Evolutionary conservation across 1,140 invertebrate genomes (phyloP), one percentile per base, ranked within the genome.

Genomic region (Holcopasites calliopsidis): DNA sequence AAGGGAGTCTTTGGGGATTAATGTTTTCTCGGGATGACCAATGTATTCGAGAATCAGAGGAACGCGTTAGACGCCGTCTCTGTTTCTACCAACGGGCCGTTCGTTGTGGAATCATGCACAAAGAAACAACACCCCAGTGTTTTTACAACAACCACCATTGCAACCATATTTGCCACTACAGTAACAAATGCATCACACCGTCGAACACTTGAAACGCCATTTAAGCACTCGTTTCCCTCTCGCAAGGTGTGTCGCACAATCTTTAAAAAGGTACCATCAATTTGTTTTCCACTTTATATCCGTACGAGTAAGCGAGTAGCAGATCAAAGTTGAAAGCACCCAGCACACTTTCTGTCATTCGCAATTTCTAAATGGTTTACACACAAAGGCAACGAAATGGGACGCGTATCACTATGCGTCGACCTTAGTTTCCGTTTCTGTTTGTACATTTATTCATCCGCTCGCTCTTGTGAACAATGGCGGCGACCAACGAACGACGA

Each of bases 391-490:
- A 35, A 40, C 4, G 3, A 21, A 11, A 64, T 50, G 21, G 21
- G 11, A 50, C 18, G 13, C 28, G 7, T n/a, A 10, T 13, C 21
- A 28, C 5, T 31, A 11, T 62, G 11, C 38, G 40, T 13, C 35
- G 26, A 50, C 28, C 8, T 33, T 5, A 57, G n/a, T 42, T 13
- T 26, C 13, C 60, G n/a, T 23, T 13, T 31, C 35, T 31, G 18
- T 35, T 42, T 54, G 26, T 47, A 47, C 58, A 8, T 18, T 58
- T 60, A 21, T 13, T 50, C 60, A 38, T 70, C 60, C 40, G 42
- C 40, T 47, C 21, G 26, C 21, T 71, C 38, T n/a, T 26, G n/a
- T 38, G 44, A 74, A 74, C 50, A 74, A 74, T 74, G 71, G 71
- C 69, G 57, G 40, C 42, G 52, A 33, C 69, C 35, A n/a, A 72